Evolutionary conservation across 2,888 invertebrate genomes (phyloP).

Genomic region (Nemurella pictetii): DNA sequence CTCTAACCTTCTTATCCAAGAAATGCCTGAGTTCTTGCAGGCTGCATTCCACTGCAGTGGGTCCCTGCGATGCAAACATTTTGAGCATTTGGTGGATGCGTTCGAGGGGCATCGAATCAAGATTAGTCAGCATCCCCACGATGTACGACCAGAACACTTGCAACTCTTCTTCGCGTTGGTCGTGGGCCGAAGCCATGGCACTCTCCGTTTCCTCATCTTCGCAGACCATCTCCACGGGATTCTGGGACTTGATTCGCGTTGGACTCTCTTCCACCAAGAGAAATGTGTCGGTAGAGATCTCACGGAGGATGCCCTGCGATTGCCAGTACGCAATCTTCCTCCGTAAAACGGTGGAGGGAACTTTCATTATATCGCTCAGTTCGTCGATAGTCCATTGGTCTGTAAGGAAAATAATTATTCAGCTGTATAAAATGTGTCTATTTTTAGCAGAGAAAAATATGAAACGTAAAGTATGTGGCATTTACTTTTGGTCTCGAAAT

Average conservation of each 20-base stretch:
- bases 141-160: slow-evolving; percentile 94
- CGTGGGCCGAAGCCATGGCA: slow-evolving; percentile 92
- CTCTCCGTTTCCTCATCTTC: slow-evolving; percentile 92
- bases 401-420: slow-evolving; percentile 48
- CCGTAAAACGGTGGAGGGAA: slow-evolving; percentile 81
- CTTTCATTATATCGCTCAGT: slow-evolving; percentile 80
- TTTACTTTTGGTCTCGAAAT: slow-evolving; percentile 84
- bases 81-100: slow-evolving; percentile 95
- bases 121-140: slow-evolving; percentile 93
- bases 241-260: slow-evolving; percentile 58
- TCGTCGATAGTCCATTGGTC: slow-evolving; percentile 87
- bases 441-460: background rate
- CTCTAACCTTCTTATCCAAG: slow-evolving; percentile 89
- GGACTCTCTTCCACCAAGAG: slow-evolving; percentile 69
- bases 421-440: background rate
- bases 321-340: slow-evolving; percentile 93
- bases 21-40: slow-evolving; percentile 86
- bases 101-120: slow-evolving; percentile 88
- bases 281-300: slow-evolving; percentile 74
- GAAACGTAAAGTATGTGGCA: slow-evolving; percentile 18
- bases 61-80: slow-evolving; percentile 94
- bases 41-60: slow-evolving; percentile 83
- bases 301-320: slow-evolving; percentile 69
- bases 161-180: slow-evolving; percentile 90
- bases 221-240: slow-evolving; percentile 65